These are phyloP conservation scores for Heliothis virescens DNA, from an alignment of 1,140 invertebrate species.

Conservation along the genomic window DNA sequence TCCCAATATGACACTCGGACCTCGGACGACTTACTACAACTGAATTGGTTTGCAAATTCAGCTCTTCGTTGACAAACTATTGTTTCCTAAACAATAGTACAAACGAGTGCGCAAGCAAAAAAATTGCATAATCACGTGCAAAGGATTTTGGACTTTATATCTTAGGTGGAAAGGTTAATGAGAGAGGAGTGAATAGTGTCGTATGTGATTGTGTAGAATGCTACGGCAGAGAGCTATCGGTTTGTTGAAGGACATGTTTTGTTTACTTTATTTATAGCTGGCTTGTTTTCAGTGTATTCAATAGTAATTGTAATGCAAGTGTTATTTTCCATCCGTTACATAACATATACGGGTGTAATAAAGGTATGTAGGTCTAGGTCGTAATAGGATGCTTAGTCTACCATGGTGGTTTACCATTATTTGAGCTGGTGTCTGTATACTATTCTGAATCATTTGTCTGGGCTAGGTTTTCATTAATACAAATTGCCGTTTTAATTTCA, in stretches of 20 bases:
- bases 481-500: background rate
- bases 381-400: background rate
- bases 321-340: background rate
- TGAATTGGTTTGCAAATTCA: constrained; percentile 55
- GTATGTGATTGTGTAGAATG: constrained; percentile 7
- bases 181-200: background rate
- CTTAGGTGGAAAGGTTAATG: constrained; percentile 3
- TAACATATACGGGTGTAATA: background rate
- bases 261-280: background rate
- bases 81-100: constrained; percentile 59
- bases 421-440: no score
- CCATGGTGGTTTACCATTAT: background rate
- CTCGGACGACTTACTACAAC: constrained; percentile 50
- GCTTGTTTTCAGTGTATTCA: background rate
- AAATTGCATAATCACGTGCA: constrained; percentile 29
- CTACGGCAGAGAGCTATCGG: constrained; percentile 7
- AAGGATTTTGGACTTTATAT: constrained; percentile 36
- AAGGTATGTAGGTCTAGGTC: constrained; percentile 6
- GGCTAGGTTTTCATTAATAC: no score
- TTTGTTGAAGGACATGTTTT: constrained; percentile 18
- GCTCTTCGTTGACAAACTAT: constrained; percentile 54
- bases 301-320: constrained; percentile 21
- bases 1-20: constrained; percentile 50
- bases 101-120: constrained; percentile 42
- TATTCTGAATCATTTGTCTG: background rate